Evolutionary conservation across 1,140 invertebrate genomes (phyloP).

Genomic region (Eupeodes corollae): DNA sequence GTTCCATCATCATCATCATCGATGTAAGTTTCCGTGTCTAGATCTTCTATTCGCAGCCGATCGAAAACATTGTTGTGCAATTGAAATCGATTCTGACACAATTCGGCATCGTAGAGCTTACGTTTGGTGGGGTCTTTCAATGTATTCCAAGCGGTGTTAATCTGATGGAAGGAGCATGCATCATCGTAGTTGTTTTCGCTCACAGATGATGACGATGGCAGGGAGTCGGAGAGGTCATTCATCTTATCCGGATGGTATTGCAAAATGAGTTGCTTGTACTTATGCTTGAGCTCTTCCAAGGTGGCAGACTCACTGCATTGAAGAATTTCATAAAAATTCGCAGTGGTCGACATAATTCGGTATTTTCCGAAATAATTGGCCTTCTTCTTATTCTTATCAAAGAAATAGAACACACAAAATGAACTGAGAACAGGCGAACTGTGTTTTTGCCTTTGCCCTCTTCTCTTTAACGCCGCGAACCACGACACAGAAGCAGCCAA

Average conservation of each 20-base stretch:
- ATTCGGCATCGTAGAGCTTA: constrained; percentile 33
- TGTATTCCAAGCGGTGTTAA: constrained; percentile 33
- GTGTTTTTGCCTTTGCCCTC: too few species aligned
- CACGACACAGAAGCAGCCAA: too few species aligned
- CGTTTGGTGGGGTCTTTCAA: constrained; percentile 32
- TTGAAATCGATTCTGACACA: constrained; percentile 28
- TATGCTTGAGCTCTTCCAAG: constrained; percentile 27
- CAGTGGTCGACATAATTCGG: constrained; percentile 4
- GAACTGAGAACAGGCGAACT: too few species aligned
- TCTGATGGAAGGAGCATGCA: constrained; percentile 20
- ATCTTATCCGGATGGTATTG: constrained; percentile 37
- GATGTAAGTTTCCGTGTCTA: constrained; percentile 8
- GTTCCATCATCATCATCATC: constrained; percentile 2
- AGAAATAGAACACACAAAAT: too few species aligned
- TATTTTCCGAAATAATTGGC: too few species aligned
- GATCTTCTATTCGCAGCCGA: constrained; percentile 18
- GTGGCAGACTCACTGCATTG: constrained; percentile 18
- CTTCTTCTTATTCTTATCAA: too few species aligned
- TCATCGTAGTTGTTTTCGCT: too few species aligned
- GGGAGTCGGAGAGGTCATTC: constrained; percentile 17
- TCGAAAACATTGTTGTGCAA: constrained; percentile 30
- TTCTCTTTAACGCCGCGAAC: too few species aligned
- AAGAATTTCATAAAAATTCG: constrained; percentile 26
- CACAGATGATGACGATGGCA: not conserved
- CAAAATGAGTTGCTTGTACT: constrained; percentile 35